Percentiles rank a stretch among this genome's conserved stretches.
Evolutionary conservation across 1,140 invertebrate species (phyloP).

Genomic region (Chironomus tepperi): DNA sequence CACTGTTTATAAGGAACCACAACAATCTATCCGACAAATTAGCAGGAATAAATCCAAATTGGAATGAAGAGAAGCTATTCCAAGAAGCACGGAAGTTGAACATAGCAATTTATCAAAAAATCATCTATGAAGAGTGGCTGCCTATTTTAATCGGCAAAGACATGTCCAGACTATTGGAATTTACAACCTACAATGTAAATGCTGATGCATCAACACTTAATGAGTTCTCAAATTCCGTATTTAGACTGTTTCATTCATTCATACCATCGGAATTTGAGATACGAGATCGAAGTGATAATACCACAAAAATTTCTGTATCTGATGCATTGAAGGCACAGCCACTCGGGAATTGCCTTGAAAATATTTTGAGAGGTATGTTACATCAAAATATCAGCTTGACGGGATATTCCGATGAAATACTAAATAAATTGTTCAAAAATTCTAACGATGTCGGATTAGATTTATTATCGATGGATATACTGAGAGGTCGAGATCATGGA

Average conservation of each 20-base stretch:
- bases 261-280: not conserved
- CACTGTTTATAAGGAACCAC: constrained; percentile 80
- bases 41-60: constrained; percentile 50
- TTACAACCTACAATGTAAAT: constrained; percentile 42
- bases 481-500: constrained; percentile 84
- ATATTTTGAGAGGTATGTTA: not conserved
- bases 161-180: constrained; percentile 26
- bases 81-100: constrained; percentile 76
- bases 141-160: constrained; percentile 62
- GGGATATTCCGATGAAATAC: constrained; percentile 24
- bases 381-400: constrained; percentile 22
- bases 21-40: constrained; percentile 68
- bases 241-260: not conserved
- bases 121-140: constrained; percentile 82
- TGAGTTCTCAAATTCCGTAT: constrained; percentile 45
- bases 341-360: not conserved
- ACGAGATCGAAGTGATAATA: not conserved
- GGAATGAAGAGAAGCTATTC: constrained; percentile 65
- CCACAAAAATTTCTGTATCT: not conserved
- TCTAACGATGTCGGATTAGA: constrained; percentile 46
- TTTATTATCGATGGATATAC: constrained; percentile 60
- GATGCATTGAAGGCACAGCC: not conserved
- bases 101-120: constrained; percentile 77
- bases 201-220: constrained; percentile 58
- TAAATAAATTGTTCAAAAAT: constrained; percentile 9